Conservation (phyloP, 2,888 invertebrate genomes). For the Adela reaumurella region DNA sequence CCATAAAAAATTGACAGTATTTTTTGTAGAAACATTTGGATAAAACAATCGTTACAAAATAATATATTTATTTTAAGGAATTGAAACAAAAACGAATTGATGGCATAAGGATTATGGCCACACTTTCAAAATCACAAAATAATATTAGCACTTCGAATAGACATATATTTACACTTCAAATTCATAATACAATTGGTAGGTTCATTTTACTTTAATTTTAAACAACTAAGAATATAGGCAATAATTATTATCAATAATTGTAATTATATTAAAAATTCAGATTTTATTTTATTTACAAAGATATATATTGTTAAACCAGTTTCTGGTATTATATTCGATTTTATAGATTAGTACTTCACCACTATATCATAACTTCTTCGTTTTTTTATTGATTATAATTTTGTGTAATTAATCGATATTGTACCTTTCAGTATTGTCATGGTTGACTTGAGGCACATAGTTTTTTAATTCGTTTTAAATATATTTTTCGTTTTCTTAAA, state of each 20-base stretch:
- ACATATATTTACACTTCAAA: background rate
- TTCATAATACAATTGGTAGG: no score
- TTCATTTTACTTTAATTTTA: no score
- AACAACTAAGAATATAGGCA: no score
- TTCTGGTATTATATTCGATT: conserved; percentile 11
- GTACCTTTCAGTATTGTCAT: conserved; percentile 32
- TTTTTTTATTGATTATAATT: conserved; percentile 4
- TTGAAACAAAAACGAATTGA: background rate
- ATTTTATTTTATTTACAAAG: background rate
- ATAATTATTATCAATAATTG: no score
- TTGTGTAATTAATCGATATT: conserved; percentile 11
- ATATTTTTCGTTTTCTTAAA: conserved; percentile 26
- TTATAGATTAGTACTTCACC: conserved; percentile 23
- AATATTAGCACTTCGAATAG: background rate
- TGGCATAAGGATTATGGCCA: background rate
- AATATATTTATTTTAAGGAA: no score
- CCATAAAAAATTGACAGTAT: no score
- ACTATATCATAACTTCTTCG: conserved; percentile 4
- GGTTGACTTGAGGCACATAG: conserved; percentile 41
- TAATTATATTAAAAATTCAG: background rate
- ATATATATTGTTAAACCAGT: conserved; percentile 15
- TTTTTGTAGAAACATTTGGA: no score
- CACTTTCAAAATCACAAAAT: background rate
- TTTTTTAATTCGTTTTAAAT: conserved; percentile 47
- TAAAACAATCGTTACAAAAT: no score